Conservation (phyloP, 2,888 invertebrate species). For the Machimus atricapillus region DNA sequence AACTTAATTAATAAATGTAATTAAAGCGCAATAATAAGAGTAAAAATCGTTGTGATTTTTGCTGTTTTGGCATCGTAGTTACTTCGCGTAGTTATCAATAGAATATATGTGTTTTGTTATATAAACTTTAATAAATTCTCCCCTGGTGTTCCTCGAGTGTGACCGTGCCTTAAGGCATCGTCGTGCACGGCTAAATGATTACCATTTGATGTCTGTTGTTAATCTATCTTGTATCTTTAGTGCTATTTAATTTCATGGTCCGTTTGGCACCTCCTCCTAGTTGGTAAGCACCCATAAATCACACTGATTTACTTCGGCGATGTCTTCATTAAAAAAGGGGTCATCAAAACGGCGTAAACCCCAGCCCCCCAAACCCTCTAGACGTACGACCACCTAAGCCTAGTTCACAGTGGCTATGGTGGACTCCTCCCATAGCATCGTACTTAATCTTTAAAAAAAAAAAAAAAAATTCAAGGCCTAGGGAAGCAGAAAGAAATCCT, state of each 20-base stretch:
- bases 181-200: background rate
- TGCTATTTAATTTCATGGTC: constrained; percentile 23
- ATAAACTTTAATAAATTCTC: background rate
- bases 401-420: background rate
- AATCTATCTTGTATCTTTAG: background rate
- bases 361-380: background rate
- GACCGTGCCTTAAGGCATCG: background rate
- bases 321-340: constrained; percentile 14
- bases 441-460: constrained; percentile 1
- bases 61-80: too few species aligned
- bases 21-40: too few species aligned
- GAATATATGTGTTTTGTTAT: background rate
- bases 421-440: background rate
- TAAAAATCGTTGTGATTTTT: too few species aligned
- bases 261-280: background rate
- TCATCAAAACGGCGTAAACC: background rate
- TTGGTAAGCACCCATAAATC: constrained; percentile 8
- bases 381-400: background rate
- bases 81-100: too few species aligned
- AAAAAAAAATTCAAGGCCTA: background rate
- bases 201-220: background rate
- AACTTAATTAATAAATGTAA: too few species aligned
- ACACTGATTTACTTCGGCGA: background rate
- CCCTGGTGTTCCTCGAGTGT: background rate
- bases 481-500: background rate